Evolutionary conservation across 2,888 invertebrate species (phyloP), one percentile per base, ranked within the genome.

Genomic region (Rhagium mordax): DNA sequence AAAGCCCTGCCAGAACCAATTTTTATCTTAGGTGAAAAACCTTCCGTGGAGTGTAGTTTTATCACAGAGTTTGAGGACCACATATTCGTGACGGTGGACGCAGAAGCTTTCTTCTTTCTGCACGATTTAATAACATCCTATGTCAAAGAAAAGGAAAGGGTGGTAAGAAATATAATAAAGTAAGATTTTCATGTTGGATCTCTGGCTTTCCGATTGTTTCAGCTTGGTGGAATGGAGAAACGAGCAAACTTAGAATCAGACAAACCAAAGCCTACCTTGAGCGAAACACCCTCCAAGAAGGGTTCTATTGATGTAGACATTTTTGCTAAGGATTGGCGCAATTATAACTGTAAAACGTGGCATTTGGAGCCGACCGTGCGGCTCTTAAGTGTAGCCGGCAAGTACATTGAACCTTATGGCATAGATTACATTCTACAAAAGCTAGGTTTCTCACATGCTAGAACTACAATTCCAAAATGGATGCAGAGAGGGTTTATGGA

Each of bases 381-480:
- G 90, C 92, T 88, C 80, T 83, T 86, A 73, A 85, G 84, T 70
- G 86, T 86, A 4, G 84, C 86, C 33, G 98, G 98, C 60, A 97
- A 97, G 88, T 96, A 97, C 82, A 98, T 99, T 84, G 98, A 99
- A 88, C 98, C 99, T 0, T 98, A 98, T 85, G 98, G 98, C 65
- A 97, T 99, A 75, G 99, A 99, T 90, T 98, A 98, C 88, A 98
- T 99, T 84, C 91, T 99, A 64, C 98, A 98, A 89, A 98, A 98
- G 89, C 90, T 99, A 51, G 98, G 98, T 57, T 99, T 99, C 88
- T 94, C 96, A 73, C 99, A 99, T 89, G 98, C 99, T 10, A 92
- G 98, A 78, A 97, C 96, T 79, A 99, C 99, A 70, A 99, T 99
- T 86, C 99, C 99, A 71, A 99, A 99, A 89, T 99, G 99, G 98